These are phyloP conservation scores for Meliscaeva auricollis DNA, from an alignment of 2,888 invertebrate species.

Conservation along the genomic window DNA sequence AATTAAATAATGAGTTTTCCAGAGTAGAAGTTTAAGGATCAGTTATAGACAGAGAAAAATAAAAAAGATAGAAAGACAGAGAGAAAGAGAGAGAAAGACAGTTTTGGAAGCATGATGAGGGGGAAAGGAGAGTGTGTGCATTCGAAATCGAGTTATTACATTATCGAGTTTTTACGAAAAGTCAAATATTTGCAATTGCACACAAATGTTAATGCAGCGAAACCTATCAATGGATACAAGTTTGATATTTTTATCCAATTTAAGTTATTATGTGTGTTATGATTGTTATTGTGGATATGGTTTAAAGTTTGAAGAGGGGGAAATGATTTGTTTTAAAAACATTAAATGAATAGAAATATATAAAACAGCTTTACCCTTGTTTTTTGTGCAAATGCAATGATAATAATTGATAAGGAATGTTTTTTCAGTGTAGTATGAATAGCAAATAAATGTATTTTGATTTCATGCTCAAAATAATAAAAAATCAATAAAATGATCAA, in stretches of 20 bases:
- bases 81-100: slow-evolving; percentile 23
- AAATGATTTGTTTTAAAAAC: slow-evolving; percentile 15
- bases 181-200: slow-evolving; percentile 26
- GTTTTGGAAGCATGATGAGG: slow-evolving; percentile 40
- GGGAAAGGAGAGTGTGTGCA: slow-evolving; percentile 30
- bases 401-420: background rate
- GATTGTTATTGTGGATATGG: slow-evolving; percentile 23
- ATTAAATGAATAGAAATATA: slow-evolving; percentile 19
- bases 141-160: slow-evolving; percentile 66
- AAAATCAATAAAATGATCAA: too few species aligned
- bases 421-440: background rate
- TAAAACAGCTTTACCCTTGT: background rate
- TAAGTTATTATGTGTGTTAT: slow-evolving; percentile 1
- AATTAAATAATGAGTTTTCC: slow-evolving; percentile 30
- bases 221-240: background rate
- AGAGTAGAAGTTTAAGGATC: background rate
- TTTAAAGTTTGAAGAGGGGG: background rate
- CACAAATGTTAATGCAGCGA: slow-evolving; percentile 32
- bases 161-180: slow-evolving; percentile 70
- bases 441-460: too few species aligned
- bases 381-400: slow-evolving; percentile 29
- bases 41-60: slow-evolving; percentile 5
- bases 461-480: too few species aligned
- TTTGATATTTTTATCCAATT: background rate
- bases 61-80: slow-evolving; percentile 36